A percentile compares a stretch with the other conserved stretches of the same genome.
phyloP scores from a whole-genome alignment of 2,113 vertebrate species.

The Cathartes aura region DNA sequence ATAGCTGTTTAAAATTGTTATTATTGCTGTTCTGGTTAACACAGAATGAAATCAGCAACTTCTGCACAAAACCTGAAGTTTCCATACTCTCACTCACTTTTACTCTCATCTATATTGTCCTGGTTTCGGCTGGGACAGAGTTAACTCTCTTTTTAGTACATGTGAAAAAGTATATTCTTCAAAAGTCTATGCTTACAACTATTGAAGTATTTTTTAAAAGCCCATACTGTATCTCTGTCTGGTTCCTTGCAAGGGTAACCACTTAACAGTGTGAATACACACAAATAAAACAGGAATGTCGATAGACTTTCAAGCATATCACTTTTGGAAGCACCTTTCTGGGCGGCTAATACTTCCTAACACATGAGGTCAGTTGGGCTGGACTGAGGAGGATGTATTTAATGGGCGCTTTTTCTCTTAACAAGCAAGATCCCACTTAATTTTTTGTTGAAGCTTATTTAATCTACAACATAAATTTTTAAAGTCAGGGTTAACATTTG shows the following conservation, averaged over 20 bases:
- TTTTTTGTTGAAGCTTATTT: not conserved
- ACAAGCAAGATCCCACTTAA: not conserved
- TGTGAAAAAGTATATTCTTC: not conserved
- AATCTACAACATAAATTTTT: not conserved
- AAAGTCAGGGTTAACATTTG: fast-evolving
- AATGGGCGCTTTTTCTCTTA: not conserved
- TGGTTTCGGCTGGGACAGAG: no score
- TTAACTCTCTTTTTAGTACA: no score
- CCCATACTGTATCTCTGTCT: not conserved
- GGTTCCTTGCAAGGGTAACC: not conserved
- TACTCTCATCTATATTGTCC: no score
- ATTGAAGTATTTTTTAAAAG: not conserved
- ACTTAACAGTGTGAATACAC: not conserved
- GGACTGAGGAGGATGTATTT: not conserved
- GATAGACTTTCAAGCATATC: no score
- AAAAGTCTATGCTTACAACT: not conserved
- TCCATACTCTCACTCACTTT: not conserved
- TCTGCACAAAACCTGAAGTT: not conserved
- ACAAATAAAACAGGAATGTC: not conserved
- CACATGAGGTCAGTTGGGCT: not conserved
- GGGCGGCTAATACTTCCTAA: not conserved
- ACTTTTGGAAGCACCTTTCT: not conserved
- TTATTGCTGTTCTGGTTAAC: not conserved
- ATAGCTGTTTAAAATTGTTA: not conserved
- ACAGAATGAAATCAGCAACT: not conserved